Conservation (phyloP, 2,113 vertebrate genomes). For the Cyphomyrus plagiostoma region DNA sequence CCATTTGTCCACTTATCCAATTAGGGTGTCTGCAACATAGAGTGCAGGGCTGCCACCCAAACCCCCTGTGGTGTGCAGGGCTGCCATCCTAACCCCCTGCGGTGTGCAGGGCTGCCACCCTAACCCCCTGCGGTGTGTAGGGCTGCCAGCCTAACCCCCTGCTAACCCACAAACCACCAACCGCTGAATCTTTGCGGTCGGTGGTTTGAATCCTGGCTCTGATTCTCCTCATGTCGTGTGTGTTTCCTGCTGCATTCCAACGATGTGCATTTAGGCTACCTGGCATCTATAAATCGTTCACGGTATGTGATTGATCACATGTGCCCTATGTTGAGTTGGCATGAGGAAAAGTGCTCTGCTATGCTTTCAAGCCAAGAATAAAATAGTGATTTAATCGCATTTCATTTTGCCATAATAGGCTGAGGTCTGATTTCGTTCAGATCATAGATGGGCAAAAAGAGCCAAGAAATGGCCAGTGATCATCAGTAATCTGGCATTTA, state of each 20-base stretch:
- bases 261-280: neutral
- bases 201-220: neutral
- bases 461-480: neutral
- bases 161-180: too few species aligned
- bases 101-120: too few species aligned
- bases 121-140: too few species aligned
- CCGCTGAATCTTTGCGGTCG: rapidly evolving
- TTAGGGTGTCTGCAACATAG: neutral
- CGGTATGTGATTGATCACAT: neutral
- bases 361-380: neutral
- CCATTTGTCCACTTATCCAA: neutral
- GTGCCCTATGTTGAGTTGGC: neutral
- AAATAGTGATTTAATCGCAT: neutral
- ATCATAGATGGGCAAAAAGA: neutral
- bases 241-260: neutral
- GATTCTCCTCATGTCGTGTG: neutral
- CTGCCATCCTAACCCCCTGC: too few species aligned
- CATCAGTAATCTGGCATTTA: neutral
- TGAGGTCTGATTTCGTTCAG: neutral
- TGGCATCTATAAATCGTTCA: neutral
- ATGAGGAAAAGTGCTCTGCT: neutral
- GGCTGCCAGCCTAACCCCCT: too few species aligned
- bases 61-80: neutral
- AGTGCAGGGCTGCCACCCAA: neutral
- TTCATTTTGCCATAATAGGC: neutral